Evolutionary conservation across 2,888 invertebrate species (phyloP), one percentile per base, ranked within the genome.

Genomic region (Cerceris ruficornis): DNA sequence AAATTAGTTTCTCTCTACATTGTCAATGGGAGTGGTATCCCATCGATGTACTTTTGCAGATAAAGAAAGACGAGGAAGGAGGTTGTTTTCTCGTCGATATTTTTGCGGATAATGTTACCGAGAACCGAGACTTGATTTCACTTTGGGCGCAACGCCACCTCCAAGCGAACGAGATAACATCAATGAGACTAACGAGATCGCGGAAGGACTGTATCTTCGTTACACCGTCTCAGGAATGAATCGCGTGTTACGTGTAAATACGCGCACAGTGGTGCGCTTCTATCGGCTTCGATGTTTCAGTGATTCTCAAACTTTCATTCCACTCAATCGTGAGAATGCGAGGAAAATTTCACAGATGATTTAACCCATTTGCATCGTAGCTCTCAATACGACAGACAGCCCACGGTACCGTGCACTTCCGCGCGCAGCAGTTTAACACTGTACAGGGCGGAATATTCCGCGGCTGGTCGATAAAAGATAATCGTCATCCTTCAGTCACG

Each of bases 101-200:
- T 70, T 75, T 79, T 65, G 41, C 62, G 43, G 54, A 46, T 60
- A 61, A 75, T 28, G 66, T 75, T 69, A 64, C 64, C 28, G 61
- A 66, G 60, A 59, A 67, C 15, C 58, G 70, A 76, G 73, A 81
- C 69, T 75, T 71, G 82, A 83, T 83, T 83, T 83, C 82, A 80
- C 82, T 76, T 46, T 64, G 69, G 64, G 28, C 49, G 52, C 60
- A 61, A 50, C 41, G 58, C 65, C n/a, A 62, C 57, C n/a, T 55
- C 60, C 14, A 64, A 28, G 46, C 17, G 43, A 42, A 52, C 15
- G 62, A 62, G 81, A 83, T 83, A 74, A 46, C 69, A 81, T 81
- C 76, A 50, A 54, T 50, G 68, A 14, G 71, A 39, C 72, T 82
- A 82, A 82, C 72, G 71, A 81, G 72, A 83, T 78, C 76, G 74